phyloP scores from a whole-genome alignment of 2,888 invertebrate species.

The Calephelis perditalis region DNA sequence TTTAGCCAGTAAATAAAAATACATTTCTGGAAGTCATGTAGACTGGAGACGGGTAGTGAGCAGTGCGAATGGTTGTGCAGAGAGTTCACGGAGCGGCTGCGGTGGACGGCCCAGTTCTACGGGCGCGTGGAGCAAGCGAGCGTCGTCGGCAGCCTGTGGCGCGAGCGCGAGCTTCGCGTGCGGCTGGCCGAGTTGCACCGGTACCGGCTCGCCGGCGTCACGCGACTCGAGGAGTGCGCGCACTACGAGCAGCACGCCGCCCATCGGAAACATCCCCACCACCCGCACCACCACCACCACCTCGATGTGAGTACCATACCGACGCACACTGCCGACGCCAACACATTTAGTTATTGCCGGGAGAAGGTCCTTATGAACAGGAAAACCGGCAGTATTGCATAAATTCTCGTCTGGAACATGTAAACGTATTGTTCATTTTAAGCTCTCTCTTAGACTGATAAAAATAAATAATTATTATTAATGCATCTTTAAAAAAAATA shows the following conservation, averaged over 20 bases:
- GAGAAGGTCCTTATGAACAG: too few species aligned
- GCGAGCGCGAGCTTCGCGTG: conserved; percentile 90
- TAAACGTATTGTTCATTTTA: too few species aligned
- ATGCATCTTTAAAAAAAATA: too few species aligned
- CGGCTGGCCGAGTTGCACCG: conserved; percentile 90
- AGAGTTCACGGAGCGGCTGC: conserved; percentile 89
- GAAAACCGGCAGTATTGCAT: too few species aligned
- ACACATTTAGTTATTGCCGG: too few species aligned
- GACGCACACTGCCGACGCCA: neutral
- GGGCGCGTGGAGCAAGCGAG: conserved; percentile 91
- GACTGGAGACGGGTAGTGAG: too few species aligned
- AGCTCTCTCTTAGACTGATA: too few species aligned
- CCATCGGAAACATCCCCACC: conserved; percentile 75
- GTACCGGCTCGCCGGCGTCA: conserved; percentile 90
- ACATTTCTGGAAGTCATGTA: too few species aligned
- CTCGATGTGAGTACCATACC: conserved; percentile 78
- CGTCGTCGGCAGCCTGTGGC: conserved; percentile 86
- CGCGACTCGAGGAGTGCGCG: conserved; percentile 89
- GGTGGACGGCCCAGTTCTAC: conserved; percentile 92
- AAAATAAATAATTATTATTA: too few species aligned
- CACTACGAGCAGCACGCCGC: conserved; percentile 91
- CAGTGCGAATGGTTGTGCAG: conserved; percentile 47
- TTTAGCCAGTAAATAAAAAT: too few species aligned
- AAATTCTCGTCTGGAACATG: too few species aligned
- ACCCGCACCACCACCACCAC: conserved; percentile 59